phyloP scores from a whole-genome alignment of 1,140 invertebrate genomes.

The Drosophila busckii region DNA sequence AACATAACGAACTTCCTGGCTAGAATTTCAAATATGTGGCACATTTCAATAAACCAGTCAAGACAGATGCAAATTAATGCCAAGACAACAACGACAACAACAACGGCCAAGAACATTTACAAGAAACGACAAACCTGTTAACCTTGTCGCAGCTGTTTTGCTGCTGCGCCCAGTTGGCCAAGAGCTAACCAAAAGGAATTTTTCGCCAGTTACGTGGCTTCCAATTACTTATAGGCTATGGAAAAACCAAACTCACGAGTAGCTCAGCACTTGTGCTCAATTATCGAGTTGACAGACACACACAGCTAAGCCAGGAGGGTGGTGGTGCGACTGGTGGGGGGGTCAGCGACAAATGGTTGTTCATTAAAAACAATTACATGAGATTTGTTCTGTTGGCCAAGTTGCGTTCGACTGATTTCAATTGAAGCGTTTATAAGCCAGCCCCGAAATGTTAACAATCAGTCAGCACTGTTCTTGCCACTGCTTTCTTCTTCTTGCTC shows the following conservation, averaged over 20 bases:
- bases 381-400: constrained; percentile 26
- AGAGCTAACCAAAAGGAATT: constrained; percentile 64
- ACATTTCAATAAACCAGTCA: constrained; percentile 62
- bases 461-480: constrained; percentile 19
- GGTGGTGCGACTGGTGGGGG: no score
- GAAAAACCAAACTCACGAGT: constrained; percentile 21
- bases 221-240: constrained; percentile 37
- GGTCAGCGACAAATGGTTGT: constrained; percentile 31
- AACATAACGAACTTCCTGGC: constrained; percentile 64
- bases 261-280: constrained; percentile 26
- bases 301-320: no score
- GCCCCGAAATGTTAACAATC: constrained; percentile 25
- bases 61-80: constrained; percentile 23
- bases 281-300: constrained; percentile 48
- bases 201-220: constrained; percentile 63
- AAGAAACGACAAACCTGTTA: constrained; percentile 55
- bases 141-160: constrained; percentile 65
- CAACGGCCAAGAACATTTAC: constrained; percentile 13
- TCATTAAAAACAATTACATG: constrained; percentile 67
- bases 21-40: constrained; percentile 71
- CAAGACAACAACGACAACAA: background rate
- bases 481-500: constrained; percentile 9
- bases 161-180: constrained; percentile 62
- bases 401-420: constrained; percentile 35
- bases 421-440: no score